A percentile compares a stretch with the other conserved stretches of the same genome.
Conservation (phyloP, 2,113 vertebrate species). For the Parotia lawesii region DNA sequence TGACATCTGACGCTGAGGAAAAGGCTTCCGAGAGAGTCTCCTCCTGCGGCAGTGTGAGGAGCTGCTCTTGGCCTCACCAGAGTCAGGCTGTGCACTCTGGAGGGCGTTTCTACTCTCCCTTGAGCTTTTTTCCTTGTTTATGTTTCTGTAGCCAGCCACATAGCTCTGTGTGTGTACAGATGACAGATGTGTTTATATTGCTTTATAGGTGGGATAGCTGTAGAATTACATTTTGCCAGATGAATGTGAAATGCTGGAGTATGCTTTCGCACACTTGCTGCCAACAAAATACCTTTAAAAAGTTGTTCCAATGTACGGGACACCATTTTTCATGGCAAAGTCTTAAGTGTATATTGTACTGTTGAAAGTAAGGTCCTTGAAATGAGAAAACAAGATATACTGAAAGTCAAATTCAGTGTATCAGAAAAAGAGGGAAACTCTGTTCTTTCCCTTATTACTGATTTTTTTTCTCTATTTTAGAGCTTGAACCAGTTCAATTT, state of each 20-base stretch:
- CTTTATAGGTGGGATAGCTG: background rate
- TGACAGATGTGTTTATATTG: slow-evolving; percentile 7
- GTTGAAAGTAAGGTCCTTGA: background rate
- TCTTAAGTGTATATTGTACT: background rate
- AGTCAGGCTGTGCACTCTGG: background rate
- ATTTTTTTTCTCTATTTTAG: background rate
- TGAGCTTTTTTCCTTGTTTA: background rate
- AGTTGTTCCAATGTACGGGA: background rate
- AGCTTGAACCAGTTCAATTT: background rate
- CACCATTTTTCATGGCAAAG: background rate
- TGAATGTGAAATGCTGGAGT: background rate
- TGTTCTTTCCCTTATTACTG: background rate
- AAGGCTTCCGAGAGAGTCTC: background rate
- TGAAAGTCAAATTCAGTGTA: background rate
- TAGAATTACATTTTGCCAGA: background rate
- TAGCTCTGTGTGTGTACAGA: background rate
- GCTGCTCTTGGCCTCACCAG: background rate
- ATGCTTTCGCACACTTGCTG: background rate
- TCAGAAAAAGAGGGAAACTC: background rate
- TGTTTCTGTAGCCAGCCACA: background rate
- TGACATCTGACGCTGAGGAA: background rate
- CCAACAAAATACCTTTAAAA: background rate
- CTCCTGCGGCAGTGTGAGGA: accelerated
- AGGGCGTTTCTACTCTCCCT: background rate
- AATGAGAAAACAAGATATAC: background rate